These are phyloP conservation scores for Dicroscelio sp. DNA, from an alignment of 2,888 invertebrate species.

Conservation along the genomic window DNA sequence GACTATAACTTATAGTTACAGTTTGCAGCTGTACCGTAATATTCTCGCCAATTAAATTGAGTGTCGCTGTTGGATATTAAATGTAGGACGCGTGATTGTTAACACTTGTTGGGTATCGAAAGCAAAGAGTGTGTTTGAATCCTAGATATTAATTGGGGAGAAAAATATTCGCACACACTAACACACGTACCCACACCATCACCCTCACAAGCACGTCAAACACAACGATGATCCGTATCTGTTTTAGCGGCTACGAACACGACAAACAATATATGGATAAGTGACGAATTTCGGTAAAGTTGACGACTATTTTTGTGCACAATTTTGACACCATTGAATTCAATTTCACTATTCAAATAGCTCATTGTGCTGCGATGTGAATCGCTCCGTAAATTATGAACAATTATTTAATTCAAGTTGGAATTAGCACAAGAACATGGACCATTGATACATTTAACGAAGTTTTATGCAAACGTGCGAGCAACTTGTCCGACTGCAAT, in stretches of 20 bases:
- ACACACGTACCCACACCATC: too few species aligned
- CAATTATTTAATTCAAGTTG: not conserved
- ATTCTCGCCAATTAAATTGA: conserved; percentile 71
- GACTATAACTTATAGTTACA: conserved; percentile 70
- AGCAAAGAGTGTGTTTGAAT: conserved; percentile 54
- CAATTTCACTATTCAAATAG: too few species aligned
- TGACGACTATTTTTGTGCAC: too few species aligned
- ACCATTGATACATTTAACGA: too few species aligned
- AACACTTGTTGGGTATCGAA: conserved; percentile 61
- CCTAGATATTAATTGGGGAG: conserved; percentile 41
- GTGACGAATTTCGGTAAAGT: too few species aligned
- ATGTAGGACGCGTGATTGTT: conserved; percentile 71
- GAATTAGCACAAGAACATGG: too few species aligned
- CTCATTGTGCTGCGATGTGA: not conserved
- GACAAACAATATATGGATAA: conserved; percentile 34
- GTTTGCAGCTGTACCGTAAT: conserved; percentile 65
- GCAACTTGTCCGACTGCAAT: conserved; percentile 19
- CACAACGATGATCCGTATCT: too few species aligned
- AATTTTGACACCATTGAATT: too few species aligned
- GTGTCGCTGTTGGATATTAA: conserved; percentile 68
- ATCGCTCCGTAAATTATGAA: not conserved
- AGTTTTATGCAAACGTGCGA: too few species aligned
- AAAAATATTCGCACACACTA: not conserved
- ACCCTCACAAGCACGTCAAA: not conserved
- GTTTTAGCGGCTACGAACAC: conserved; percentile 14